Evolutionary conservation across 1,140 invertebrate species (phyloP).

Genomic region (Calephelis nemesis): DNA sequence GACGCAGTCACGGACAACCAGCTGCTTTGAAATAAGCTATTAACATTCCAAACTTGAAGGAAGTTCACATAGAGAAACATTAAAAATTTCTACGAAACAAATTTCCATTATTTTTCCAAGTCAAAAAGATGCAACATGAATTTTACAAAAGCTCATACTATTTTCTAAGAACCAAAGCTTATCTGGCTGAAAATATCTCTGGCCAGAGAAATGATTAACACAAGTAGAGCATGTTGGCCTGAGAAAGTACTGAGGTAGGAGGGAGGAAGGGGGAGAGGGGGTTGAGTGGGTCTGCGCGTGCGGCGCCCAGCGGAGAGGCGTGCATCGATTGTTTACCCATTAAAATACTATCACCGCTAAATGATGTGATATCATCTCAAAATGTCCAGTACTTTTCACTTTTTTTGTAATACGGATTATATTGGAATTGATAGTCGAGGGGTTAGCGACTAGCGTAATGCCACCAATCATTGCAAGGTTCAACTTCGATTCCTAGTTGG

Average conservation of each 20-base stretch:
- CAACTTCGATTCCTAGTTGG: too few species aligned
- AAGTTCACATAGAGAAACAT: too few species aligned
- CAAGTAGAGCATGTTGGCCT: slow-evolving; percentile 23
- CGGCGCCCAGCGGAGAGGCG: slow-evolving; percentile 66
- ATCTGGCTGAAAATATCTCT: not conserved
- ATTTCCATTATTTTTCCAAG: not conserved
- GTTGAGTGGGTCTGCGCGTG: slow-evolving; percentile 44
- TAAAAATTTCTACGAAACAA: too few species aligned
- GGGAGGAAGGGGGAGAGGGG: slow-evolving; percentile 19
- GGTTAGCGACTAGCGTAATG: too few species aligned
- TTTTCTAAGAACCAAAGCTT: not conserved
- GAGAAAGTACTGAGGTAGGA: slow-evolving; percentile 38
- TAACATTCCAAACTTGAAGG: too few species aligned
- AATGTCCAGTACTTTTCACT: slow-evolving; percentile 53
- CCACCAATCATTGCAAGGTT: too few species aligned
- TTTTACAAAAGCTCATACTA: too few species aligned
- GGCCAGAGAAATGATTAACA: not conserved
- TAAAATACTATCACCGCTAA: slow-evolving; percentile 76
- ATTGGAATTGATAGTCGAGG: too few species aligned
- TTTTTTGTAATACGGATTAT: slow-evolving; percentile 11
- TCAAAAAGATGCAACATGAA: too few species aligned
- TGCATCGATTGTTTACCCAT: slow-evolving; percentile 79
- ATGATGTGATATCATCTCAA: slow-evolving; percentile 69
- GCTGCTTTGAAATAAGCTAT: too few species aligned
- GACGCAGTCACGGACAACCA: too few species aligned